Evolutionary conservation across 2,888 invertebrate species (phyloP), one percentile per base, ranked within the genome.

Genomic region (Leistus spinibarbis): DNA sequence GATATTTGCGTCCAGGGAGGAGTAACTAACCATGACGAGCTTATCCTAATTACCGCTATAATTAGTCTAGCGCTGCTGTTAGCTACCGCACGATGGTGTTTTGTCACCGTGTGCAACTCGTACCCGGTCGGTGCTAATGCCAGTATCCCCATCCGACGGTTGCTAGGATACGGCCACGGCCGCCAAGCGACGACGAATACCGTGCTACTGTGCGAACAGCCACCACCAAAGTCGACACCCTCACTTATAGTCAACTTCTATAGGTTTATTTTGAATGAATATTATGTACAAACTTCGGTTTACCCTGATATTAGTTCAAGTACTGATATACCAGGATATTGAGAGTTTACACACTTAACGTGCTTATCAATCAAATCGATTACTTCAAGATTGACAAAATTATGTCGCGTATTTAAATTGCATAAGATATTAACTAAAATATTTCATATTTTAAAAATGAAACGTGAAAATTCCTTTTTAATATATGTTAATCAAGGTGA

Each of bases 21-120:
- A 69, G 69, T 81, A 84, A 84, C 84, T 84, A 84, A 84, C 84
- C 84, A 81, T 83, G 81, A 80, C 81, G 78, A 82, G 85, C 84
- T 85, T 85, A 85, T 84, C 83, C 85, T 85, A 85, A 85, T 85
- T 85, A 85, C 84, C 81, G 82, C 81, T 81, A 83, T 85, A 85
- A 85, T 85, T 85, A 85, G 84, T 81, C 82, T 80, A 81, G 82
- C 82, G 82, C 79, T 80, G 79, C 81, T 80, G 80, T 80, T 81
- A 80, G 76, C 76, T 77, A 77, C 77, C 76, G 69, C 79, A 78
- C 78, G 82, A 81, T 81, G 81, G 80, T 81, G 82, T 83, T 83
- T 83, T 83, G 83, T 83, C 82, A 81, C 82, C 82, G 82, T 72
- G 65, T 40, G 40, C 40, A 40, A 40, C 4, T 65, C 60, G 60